Base-by-base conservation (phyloP, 1,140 invertebrate species). In the Sinella curviseta region DNA sequence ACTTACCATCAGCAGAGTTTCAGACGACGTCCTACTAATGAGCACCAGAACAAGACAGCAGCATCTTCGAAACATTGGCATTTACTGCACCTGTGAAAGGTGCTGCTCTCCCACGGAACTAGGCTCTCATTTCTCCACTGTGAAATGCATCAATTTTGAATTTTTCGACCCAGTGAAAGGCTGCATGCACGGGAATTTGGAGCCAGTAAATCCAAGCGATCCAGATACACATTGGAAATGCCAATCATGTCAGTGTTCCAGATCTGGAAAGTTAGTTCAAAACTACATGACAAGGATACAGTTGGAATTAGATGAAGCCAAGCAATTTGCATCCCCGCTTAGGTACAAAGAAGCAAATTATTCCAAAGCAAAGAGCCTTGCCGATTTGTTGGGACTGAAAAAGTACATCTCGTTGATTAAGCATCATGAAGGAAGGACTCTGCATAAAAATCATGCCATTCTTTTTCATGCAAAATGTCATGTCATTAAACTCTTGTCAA, bases 141-240 rank as follows among this genome's bases (percentile, higher is more conserved):
- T 60, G 14, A 60, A 60, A 60, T 60, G 57, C 57, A 60, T 60
- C 57, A 60, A 60, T 26, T 60, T 60, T 26, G 57, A 60, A 26
- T 60, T 60, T 26, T 60, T 60, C 24, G 57, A 60, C 24, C 57
- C 57, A 17, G 57, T 60, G 8, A 60, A 60, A 26, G 57, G 57
- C 24, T 60, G 57, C 57, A 60, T 60, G 57, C 14, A 4, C 4
- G 57, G 57, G 24, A 60, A 60, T 26, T n/a, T 60, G 24, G 12
- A 17, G 12, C 57, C 57, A n/a, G 57, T 60, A 4, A n/a, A 60
- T 26, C 57, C 57, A 8, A 14, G 57, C 57, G 24, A 60, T n/a
- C 24, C 57, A 14, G 57, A 60, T 14, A 60, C 57, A 8, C 12
- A 14, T n/a, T 60, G 57, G 57, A 16, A 26, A 26, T 60, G 57